A percentile compares a stretch with the other conserved stretches of the same genome.
phyloP scores from a whole-genome alignment of 1,140 invertebrate species.

The Drosophila cardini region DNA sequence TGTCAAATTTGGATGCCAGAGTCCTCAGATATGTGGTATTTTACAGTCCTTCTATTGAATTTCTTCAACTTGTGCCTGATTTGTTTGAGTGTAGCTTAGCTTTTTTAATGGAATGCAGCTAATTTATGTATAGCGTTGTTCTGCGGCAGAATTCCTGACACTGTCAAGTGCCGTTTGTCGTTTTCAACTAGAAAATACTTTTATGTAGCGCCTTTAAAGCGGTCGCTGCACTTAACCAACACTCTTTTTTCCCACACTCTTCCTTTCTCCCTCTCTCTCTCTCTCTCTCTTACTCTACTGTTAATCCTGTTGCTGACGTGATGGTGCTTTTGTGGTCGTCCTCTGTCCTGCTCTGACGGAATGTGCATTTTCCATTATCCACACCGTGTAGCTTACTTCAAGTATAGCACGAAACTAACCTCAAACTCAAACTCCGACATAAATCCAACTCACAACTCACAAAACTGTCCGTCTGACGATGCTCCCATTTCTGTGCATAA shows the following conservation, averaged over 20 bases:
- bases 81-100: neutral
- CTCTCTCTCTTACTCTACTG: conserved; percentile 4
- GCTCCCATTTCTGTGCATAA: conserved; percentile 73
- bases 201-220: conserved; percentile 33
- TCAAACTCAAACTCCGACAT: neutral
- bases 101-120: conserved; percentile 22
- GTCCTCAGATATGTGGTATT: too few relatives aligned
- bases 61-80: neutral
- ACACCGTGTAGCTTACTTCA: conserved; percentile 49
- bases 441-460: neutral
- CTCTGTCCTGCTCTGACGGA: conserved; percentile 40
- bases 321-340: conserved; percentile 62
- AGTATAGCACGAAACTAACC: conserved; percentile 50
- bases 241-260: conserved; percentile 20
- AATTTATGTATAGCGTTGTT: conserved; percentile 30
- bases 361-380: conserved; percentile 74
- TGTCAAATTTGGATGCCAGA: too few relatives aligned
- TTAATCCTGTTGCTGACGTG: conserved; percentile 70
- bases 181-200: conserved; percentile 28
- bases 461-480: conserved; percentile 24
- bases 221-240: conserved; percentile 55
- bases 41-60: too few relatives aligned
- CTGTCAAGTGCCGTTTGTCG: conserved; percentile 33
- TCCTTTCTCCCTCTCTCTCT: neutral
- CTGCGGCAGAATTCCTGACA: conserved; percentile 32